phyloP scores from a whole-genome alignment of 2,113 vertebrate genomes.

The Brachirus orientalis region DNA sequence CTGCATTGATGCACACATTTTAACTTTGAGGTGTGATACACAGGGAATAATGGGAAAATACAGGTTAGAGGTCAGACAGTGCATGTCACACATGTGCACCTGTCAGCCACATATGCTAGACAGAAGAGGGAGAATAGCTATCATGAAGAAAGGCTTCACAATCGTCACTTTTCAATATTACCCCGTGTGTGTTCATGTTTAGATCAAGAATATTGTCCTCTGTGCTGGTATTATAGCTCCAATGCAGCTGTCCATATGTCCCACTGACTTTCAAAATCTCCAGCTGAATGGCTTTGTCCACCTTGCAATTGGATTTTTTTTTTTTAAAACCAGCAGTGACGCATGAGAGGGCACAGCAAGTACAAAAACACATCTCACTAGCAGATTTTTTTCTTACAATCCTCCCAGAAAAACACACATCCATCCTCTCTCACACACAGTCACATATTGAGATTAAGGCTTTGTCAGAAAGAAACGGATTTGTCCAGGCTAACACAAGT shows the following conservation, averaged over 20 bases:
- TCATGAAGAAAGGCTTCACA: conserved; percentile 54
- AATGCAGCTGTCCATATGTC: conserved; percentile 77
- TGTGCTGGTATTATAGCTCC: conserved; percentile 64
- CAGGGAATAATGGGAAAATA: conserved; percentile 12
- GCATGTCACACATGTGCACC: conserved; percentile 64
- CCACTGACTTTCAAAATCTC: conserved; percentile 65
- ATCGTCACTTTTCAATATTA: too few relatives aligned
- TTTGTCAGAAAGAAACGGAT: conserved; percentile 76
- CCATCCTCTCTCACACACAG: conserved; percentile 39
- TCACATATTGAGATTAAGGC: conserved; percentile 72
- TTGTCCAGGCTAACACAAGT: conserved; percentile 72
- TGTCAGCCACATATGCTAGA: conserved; percentile 63
- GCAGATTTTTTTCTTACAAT: conserved; percentile 66
- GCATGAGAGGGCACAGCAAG: conserved; percentile 49
- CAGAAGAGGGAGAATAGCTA: conserved; percentile 49
- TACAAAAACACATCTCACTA: conserved; percentile 58
- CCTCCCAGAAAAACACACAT: conserved; percentile 46
- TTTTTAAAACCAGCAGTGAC: conserved; percentile 19
- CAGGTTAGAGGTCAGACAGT: conserved; percentile 58
- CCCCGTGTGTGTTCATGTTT: conserved; percentile 31
- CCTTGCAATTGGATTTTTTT: conserved; percentile 65
- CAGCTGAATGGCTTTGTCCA: conserved; percentile 73
- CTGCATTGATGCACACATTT: conserved; percentile 81
- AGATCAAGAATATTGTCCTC: conserved; percentile 52
- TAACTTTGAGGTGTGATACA: conserved; percentile 24